These are phyloP conservation scores for Halocynthia aurantium DNA, from an alignment of 23 tunicate genomes.

Conservation along the genomic window DNA sequence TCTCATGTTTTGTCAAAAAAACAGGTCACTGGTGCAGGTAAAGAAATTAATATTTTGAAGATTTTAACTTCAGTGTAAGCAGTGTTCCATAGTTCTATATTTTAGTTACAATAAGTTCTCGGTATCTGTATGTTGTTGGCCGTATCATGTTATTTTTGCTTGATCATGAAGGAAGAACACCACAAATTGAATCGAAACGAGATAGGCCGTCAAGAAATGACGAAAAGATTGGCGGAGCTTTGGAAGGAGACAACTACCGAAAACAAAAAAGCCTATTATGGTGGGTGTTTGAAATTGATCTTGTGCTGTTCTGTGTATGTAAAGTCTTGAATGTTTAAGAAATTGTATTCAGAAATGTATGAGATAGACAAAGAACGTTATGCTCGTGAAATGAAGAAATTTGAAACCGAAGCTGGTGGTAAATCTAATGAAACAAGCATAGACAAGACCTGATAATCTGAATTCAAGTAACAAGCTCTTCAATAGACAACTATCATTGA, in stretches of 20 bases:
- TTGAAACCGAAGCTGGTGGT: not conserved
- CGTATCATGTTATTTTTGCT: not conserved
- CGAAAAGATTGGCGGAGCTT: conserved; percentile 8
- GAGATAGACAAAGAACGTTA: conserved; percentile 26
- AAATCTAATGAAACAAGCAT: not conserved
- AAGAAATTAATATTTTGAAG: too few species aligned
- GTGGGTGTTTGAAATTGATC: not conserved
- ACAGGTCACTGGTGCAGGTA: conserved; percentile 17
- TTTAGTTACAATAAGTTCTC: not conserved
- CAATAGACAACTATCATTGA: too few species aligned
- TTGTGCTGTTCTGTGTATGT: too few species aligned
- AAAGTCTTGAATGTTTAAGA: too few species aligned
- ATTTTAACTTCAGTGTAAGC: too few species aligned
- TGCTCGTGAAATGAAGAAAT: conserved; percentile 24
- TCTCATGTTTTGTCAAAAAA: conserved; percentile 28
- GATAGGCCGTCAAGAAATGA: conserved; percentile 24
- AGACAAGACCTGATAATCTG: not conserved
- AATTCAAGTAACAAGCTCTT: too few species aligned
- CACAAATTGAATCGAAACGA: not conserved
- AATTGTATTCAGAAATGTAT: conserved; percentile 13
- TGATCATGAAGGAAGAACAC: conserved; percentile 1
- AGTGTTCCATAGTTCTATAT: not conserved
- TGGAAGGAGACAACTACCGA: conserved; percentile 17
- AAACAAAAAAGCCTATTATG: conserved; percentile 12
- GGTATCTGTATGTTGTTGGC: not conserved